phyloP scores from a whole-genome alignment of 2,888 invertebrate genomes.

The Nomada ruficornis region DNA sequence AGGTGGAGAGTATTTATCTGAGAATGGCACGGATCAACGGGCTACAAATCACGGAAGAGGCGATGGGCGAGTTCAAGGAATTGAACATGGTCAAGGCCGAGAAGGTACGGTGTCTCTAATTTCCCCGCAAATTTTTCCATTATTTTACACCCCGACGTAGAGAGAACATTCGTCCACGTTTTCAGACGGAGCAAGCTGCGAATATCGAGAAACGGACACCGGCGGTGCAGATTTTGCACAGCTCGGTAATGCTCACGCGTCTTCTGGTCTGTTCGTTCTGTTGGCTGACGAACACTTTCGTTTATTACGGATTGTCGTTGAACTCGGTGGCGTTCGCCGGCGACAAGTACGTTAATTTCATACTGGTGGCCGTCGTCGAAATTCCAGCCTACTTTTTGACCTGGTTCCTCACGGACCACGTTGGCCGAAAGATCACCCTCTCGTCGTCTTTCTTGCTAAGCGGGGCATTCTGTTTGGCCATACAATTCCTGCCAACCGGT shows the following conservation, averaged over 20 bases:
- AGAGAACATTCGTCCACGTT: neutral
- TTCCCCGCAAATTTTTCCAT: neutral
- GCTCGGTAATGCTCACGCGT: constrained; percentile 85
- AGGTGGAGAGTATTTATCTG: constrained; percentile 86
- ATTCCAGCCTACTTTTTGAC: constrained; percentile 90
- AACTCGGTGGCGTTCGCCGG: constrained; percentile 91
- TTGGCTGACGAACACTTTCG: constrained; percentile 92
- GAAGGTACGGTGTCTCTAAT: constrained; percentile 50
- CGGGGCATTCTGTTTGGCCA: constrained; percentile 86
- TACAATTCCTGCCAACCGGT: constrained; percentile 87
- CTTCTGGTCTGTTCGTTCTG: constrained; percentile 90
- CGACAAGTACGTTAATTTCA: constrained; percentile 91
- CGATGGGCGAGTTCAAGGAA: constrained; percentile 83
- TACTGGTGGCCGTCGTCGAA: constrained; percentile 88
- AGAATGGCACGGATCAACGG: constrained; percentile 88
- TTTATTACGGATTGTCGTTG: constrained; percentile 92
- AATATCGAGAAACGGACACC: constrained; percentile 60
- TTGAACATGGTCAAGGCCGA: constrained; percentile 63
- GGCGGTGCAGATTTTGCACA: constrained; percentile 85
- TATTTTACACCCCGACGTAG: too few relatives aligned
- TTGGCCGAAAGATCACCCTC: constrained; percentile 86
- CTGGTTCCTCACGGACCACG: constrained; percentile 87
- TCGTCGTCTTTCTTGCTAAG: constrained; percentile 88
- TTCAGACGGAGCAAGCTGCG: constrained; percentile 49
- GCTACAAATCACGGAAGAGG: constrained; percentile 85